Conservation (phyloP, 2,888 invertebrate genomes). For the Trichogramma evanescens region DNA sequence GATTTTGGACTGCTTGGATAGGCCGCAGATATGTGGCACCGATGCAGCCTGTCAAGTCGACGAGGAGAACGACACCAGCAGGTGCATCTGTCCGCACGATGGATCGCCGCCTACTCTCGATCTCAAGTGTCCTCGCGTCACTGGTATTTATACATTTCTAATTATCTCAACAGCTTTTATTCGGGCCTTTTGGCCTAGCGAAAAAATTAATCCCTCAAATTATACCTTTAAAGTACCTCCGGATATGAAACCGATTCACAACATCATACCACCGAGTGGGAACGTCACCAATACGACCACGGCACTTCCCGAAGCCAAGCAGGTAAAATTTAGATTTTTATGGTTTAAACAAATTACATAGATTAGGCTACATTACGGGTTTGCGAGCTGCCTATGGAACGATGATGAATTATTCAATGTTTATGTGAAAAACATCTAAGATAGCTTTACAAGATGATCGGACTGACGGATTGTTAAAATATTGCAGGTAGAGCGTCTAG, state of each 20-base stretch:
- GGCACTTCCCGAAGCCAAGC: constrained; percentile 34
- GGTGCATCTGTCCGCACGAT: constrained; percentile 63
- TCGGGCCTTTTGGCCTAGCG: background rate
- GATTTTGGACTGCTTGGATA: constrained; percentile 35
- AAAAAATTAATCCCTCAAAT: background rate
- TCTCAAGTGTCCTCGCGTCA: constrained; percentile 57
- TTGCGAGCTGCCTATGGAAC: background rate
- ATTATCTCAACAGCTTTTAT: background rate
- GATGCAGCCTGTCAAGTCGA: constrained; percentile 58
- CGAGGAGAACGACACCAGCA: constrained; percentile 51
- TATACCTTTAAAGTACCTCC: constrained; percentile 49
- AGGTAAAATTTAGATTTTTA: constrained; percentile 3
- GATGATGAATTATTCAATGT: background rate
- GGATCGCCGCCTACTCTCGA: constrained; percentile 56
- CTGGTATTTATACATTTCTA: constrained; percentile 46
- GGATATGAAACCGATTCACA: constrained; percentile 53
- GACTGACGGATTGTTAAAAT: background rate
- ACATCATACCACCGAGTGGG: constrained; percentile 53
- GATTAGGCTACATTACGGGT: background rate
- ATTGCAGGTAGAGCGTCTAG: constrained; percentile 33
- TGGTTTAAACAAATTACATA: background rate
- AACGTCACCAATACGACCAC: constrained; percentile 39
- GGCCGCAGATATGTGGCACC: constrained; percentile 53
- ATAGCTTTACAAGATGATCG: background rate
- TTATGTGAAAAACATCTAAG: background rate